Evolutionary conservation across 2,888 invertebrate genomes (phyloP), one percentile per base, ranked within the genome.

Genomic region (Heliconius cydno): DNA sequence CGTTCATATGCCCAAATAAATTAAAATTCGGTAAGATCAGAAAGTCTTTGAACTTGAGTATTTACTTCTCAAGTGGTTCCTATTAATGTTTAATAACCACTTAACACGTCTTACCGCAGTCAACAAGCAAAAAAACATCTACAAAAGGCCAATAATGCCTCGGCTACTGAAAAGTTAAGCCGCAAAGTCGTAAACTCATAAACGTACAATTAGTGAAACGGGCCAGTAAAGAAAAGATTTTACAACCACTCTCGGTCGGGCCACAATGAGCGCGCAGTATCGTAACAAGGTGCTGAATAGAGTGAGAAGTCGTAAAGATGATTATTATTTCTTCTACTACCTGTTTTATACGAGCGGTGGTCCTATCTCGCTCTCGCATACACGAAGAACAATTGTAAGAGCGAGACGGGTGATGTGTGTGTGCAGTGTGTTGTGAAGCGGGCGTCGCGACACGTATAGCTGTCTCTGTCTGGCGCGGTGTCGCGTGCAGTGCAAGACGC

Each of bases 311-410:
- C 94, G 92, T 95, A 95, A 95, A 95, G 94, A 94, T 95, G 95
- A 95, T 95, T 95, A 95, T 95, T 95, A 95, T 95, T 95, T 95
- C 95, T 94, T 94, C 95, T 95, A 95, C 95, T 95, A 95, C 95
- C 95, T 95, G 95, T 95, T 95, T 95, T 95, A 81, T 95, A 94
- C 93, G 94, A 92, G 90, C 88, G 87, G 86, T 90, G 85, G 86
- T 85, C 86, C 90, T 88, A 86, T 94, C 91, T 87, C 93, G 85
- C 85, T 95, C 91, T 84, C 86, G 82, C 92, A 84, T 86, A 83
- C 22, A 81, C 70, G 68, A 79, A 79, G 71, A 80, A 82, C 81
- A 82, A 84, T 84, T 75, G 92, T 81, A 86, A 78, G 92, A 94
- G 88, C 84, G 92, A 86, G 93, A 93, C 84, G 87, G 91, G 82